Percentiles rank a stretch among this genome's conserved stretches.
Evolutionary conservation across 2,888 invertebrate species (phyloP).

Genomic region (Argyra leucocephala): DNA sequence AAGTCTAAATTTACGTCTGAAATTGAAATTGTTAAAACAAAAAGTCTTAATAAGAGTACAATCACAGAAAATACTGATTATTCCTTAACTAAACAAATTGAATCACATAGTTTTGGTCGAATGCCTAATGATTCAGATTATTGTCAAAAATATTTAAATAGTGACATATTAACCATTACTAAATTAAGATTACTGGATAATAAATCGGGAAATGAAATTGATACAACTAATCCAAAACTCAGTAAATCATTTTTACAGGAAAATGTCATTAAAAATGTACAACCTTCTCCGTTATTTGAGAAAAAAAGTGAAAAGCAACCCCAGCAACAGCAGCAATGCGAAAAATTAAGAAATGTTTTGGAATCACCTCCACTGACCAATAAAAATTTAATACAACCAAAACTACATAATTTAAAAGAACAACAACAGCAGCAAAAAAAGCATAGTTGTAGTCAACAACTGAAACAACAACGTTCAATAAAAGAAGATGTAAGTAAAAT

Average conservation of each 20-base stretch:
- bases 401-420: constrained; percentile 22
- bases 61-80: background rate
- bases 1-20: background rate
- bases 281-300: background rate
- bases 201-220: background rate
- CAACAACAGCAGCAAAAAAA: constrained; percentile 18
- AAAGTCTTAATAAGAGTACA: background rate
- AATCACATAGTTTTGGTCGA: background rate
- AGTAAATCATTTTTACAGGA: background rate
- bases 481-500: constrained; percentile 12
- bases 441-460: constrained; percentile 21
- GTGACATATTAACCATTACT: background rate
- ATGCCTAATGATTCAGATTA: background rate
- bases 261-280: background rate
- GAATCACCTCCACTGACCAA: no score
- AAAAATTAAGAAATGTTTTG: background rate
- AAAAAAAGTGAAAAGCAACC: no score
- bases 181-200: background rate
- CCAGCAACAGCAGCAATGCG: background rate
- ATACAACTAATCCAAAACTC: background rate
- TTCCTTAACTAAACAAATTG: background rate
- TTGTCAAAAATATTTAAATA: background rate
- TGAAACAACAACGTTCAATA: constrained; percentile 16
- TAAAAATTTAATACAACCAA: constrained; percentile 5
- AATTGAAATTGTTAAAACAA: background rate